A percentile compares a stretch with the other conserved stretches of the same genome.
Conservation (phyloP, 2,888 invertebrate species). For the Piscicola geometra region DNA sequence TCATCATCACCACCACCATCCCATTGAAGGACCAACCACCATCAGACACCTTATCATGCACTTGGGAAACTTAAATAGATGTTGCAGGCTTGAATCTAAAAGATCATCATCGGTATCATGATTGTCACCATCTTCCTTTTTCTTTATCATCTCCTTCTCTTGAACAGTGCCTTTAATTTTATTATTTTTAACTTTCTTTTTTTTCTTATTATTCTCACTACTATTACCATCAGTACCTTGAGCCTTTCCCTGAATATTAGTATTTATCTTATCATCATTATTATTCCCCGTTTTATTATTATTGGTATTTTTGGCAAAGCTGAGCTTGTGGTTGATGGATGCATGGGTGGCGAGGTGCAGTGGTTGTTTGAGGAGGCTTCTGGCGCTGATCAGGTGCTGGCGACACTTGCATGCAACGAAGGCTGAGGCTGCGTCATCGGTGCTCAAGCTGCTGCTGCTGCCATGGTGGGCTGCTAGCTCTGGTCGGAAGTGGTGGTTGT, state of each 20-base stretch:
- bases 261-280: background rate
- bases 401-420: conserved; percentile 11
- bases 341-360: background rate
- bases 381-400: background rate
- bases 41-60: conserved; percentile 60
- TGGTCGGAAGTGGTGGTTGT: no score
- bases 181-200: no score
- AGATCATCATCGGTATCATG: background rate
- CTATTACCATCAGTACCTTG: no score
- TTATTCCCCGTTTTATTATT: background rate
- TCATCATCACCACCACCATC: background rate
- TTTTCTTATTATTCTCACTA: no score
- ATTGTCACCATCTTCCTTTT: background rate
- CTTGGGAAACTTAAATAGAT: conserved; percentile 57
- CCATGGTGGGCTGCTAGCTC: no score
- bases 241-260: no score
- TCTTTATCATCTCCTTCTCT: conserved; percentile 1
- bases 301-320: background rate
- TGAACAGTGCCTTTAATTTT: no score
- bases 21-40: background rate
- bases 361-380: conserved; percentile 7
- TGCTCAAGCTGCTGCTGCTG: no score
- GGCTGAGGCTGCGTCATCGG: background rate
- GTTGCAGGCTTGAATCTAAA: conserved; percentile 8
- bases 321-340: background rate